A percentile compares a stretch with the other conserved stretches of the same genome.
Conservation (phyloP, 2,888 invertebrate species). For the Conchocele bisecta region DNA sequence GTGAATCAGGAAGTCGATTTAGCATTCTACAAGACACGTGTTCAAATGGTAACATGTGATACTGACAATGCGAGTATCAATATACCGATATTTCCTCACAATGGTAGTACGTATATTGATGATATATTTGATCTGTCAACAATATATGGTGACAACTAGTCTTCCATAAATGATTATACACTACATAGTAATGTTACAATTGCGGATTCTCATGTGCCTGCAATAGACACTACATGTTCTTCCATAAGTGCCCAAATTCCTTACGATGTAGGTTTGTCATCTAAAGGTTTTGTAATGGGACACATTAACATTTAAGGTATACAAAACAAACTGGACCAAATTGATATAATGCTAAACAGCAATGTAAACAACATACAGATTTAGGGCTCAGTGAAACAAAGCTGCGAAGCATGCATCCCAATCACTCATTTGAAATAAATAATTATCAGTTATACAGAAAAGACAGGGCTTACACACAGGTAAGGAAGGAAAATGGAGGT, state of each 20-base stretch:
- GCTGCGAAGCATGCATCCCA: background rate
- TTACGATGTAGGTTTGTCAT: background rate
- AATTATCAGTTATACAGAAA: slow-evolving; percentile 1
- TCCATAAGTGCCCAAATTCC: slow-evolving; percentile 1
- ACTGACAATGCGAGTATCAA: no score
- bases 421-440: background rate
- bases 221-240: background rate
- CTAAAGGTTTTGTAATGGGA: background rate
- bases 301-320: slow-evolving; percentile 2
- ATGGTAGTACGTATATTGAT: no score
- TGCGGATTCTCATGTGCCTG: background rate
- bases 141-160: background rate
- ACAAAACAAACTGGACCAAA: slow-evolving; percentile 3
- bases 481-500: background rate
- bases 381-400: slow-evolving; percentile 1
- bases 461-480: background rate
- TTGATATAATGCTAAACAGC: background rate
- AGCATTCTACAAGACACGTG: background rate
- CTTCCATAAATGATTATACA: background rate
- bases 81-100: no score
- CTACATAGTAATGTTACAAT: background rate
- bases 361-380: background rate
- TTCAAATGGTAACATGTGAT: background rate
- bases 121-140: background rate
- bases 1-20: no score